Evolutionary conservation across 2,113 vertebrate species (phyloP).

Genomic region (Cochlearius cochlearius): DNA sequence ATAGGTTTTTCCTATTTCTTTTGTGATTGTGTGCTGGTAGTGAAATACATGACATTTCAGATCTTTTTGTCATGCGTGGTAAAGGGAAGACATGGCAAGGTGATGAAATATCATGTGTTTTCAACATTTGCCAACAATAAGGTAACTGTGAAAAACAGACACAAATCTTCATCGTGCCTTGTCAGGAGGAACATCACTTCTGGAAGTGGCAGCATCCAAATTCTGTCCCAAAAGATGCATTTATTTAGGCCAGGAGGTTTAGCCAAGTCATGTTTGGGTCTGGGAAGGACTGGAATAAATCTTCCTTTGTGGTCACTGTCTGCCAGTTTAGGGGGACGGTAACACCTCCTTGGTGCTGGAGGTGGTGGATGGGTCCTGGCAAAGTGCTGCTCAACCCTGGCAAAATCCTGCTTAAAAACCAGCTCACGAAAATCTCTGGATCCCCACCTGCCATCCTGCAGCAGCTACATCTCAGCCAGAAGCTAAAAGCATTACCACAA

Average conservation of each 20-base stretch:
- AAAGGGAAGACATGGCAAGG: not conserved
- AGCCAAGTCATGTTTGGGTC: not conserved
- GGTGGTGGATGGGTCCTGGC: not conserved
- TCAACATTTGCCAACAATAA: not conserved
- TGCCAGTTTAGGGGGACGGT: fast-evolving
- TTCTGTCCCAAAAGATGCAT: not conserved
- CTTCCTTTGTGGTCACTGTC: not conserved
- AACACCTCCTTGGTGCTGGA: not conserved
- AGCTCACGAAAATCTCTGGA: not conserved
- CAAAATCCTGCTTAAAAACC: not conserved
- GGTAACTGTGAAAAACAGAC: not conserved
- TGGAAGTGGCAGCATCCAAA: not conserved
- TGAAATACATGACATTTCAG: slow-evolving; percentile 13
- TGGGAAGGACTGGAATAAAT: not conserved
- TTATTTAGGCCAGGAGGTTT: not conserved
- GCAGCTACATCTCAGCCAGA: slow-evolving; percentile 28
- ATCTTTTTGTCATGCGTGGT: not conserved
- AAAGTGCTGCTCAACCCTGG: not conserved
- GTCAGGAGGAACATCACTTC: not conserved
- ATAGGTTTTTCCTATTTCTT: slow-evolving; percentile 33
- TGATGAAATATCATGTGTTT: not conserved
- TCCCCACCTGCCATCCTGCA: not conserved
- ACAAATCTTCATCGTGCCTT: not conserved
- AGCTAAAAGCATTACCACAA: not conserved
- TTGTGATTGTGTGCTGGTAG: not conserved